These are phyloP conservation scores for Ctena decussata DNA, from an alignment of 2,888 invertebrate species.

Conservation along the genomic window DNA sequence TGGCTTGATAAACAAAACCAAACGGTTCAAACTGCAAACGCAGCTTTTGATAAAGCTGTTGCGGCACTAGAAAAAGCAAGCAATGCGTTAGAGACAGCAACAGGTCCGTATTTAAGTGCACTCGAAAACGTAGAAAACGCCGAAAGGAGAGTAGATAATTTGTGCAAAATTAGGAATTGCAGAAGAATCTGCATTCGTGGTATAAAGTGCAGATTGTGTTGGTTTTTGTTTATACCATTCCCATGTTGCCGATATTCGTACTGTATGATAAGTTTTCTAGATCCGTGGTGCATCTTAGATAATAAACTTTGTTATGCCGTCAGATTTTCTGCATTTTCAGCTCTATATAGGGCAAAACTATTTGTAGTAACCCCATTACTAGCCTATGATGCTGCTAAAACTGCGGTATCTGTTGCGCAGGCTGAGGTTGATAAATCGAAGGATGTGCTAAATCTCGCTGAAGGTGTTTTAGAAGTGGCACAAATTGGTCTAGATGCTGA, in stretches of 20 bases:
- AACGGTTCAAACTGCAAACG: constrained; percentile 32
- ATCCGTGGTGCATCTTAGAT: constrained; percentile 47
- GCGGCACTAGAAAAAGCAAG: constrained; percentile 46
- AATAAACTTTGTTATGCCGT: constrained; percentile 54
- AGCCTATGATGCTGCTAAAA: constrained; percentile 60
- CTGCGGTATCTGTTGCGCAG: constrained; percentile 51
- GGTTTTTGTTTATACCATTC: constrained; percentile 32
- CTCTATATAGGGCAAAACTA: constrained; percentile 55
- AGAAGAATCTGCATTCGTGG: constrained; percentile 56
- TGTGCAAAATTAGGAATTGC: constrained; percentile 60
- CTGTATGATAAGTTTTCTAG: constrained; percentile 60
- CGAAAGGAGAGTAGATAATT: constrained; percentile 59
- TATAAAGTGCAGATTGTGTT: constrained; percentile 44
- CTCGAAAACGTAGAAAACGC: constrained; percentile 41
- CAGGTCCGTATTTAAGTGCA: constrained; percentile 55
- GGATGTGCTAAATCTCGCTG: constrained; percentile 46
- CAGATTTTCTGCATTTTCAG: constrained; percentile 45
- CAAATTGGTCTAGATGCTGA: constrained; percentile 43
- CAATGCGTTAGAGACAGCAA: constrained; percentile 57
- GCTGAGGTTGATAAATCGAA: constrained; percentile 63
- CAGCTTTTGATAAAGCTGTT: constrained; percentile 57
- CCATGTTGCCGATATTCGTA: constrained; percentile 48
- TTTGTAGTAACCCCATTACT: constrained; percentile 56
- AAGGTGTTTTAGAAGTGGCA: constrained; percentile 47
- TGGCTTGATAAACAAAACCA: constrained; percentile 55